Evolutionary conservation across 2,113 vertebrate genomes (phyloP).

Genomic region (Leucopsar rothschildi): DNA sequence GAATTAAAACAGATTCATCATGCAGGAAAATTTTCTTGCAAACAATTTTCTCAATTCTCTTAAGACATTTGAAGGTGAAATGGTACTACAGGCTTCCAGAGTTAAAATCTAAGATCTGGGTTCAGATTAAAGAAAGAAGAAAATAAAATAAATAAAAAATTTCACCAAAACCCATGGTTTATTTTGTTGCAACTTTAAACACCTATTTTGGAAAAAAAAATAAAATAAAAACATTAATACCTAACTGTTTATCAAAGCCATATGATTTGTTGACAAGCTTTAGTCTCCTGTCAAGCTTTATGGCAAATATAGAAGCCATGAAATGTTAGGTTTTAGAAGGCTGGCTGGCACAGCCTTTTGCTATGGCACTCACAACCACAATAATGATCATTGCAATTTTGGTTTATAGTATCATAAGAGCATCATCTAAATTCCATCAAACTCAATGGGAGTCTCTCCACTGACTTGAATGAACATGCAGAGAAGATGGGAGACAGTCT

Average conservation of each 20-base stretch:
- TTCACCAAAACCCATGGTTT: background rate
- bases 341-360: slow-evolving; percentile 5
- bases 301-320: background rate
- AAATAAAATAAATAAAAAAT: background rate
- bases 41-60: background rate
- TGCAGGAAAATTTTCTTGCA: background rate
- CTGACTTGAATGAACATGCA: background rate
- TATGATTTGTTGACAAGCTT: background rate
- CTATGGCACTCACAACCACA: background rate
- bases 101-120: background rate
- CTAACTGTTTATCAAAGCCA: background rate
- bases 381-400: background rate
- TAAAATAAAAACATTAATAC: background rate
- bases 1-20: background rate
- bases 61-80: background rate
- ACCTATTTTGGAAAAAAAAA: background rate
- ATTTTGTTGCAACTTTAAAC: background rate
- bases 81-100: background rate
- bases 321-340: background rate
- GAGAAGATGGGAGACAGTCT: background rate
- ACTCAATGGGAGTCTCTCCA: background rate
- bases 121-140: background rate
- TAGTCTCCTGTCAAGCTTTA: background rate
- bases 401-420: background rate
- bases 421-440: background rate